Evolutionary conservation across 2,113 vertebrate genomes (phyloP).

Genomic region (Mesembrinibis cayennensis): DNA sequence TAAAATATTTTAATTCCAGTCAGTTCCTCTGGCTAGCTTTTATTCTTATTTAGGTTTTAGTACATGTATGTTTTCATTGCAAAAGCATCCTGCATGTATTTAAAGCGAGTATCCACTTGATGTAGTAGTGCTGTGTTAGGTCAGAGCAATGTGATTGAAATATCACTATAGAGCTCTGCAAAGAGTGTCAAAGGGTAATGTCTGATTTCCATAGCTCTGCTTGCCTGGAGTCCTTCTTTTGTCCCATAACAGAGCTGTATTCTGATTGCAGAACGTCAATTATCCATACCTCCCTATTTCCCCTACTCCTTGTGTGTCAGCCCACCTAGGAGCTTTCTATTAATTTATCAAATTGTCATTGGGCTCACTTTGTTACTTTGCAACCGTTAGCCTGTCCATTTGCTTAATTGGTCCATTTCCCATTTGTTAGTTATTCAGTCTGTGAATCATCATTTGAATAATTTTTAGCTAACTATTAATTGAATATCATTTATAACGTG

Average conservation of each 20-base stretch:
- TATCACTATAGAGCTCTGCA: neutral
- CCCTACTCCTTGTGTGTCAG: neutral
- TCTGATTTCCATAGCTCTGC: neutral
- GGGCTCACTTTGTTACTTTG: neutral
- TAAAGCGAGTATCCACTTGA: neutral
- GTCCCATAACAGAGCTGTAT: neutral
- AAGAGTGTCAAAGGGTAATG: neutral
- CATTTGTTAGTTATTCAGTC: neutral
- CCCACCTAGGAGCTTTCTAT: neutral
- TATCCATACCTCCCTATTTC: neutral
- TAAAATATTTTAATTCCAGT: neutral
- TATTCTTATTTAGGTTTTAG: neutral
- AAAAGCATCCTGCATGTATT: neutral
- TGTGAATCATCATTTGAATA: neutral
- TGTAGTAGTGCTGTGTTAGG: neutral
- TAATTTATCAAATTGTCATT: conserved; percentile 5
- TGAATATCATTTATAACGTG: neutral
- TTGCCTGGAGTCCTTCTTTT: neutral
- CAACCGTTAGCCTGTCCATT: neutral
- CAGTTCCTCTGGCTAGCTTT: neutral
- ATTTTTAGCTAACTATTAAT: conserved; percentile 38
- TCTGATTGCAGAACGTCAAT: neutral
- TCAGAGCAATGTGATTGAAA: neutral
- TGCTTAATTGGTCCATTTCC: conserved; percentile 7
- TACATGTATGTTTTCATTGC: neutral